Conservation (phyloP, 2,113 vertebrate species). For the Mixornis gularis region DNA sequence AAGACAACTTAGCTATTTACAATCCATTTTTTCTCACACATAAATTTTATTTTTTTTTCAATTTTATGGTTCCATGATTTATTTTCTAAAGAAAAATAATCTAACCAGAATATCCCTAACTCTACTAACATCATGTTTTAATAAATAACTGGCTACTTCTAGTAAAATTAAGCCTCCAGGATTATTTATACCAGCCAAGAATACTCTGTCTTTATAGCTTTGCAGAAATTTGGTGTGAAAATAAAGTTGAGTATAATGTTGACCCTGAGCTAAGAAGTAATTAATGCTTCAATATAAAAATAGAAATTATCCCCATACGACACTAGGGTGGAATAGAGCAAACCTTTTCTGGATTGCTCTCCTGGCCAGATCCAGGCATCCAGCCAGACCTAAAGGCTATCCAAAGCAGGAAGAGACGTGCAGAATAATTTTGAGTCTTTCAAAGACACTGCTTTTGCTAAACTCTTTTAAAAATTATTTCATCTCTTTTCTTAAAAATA, state of each 20-base stretch:
- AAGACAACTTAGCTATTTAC: conserved; percentile 75
- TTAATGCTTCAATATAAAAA: conserved; percentile 76
- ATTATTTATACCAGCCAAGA: conserved; percentile 70
- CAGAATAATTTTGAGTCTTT: conserved; percentile 39
- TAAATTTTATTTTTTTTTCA: conserved; percentile 62
- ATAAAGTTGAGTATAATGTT: conserved; percentile 64
- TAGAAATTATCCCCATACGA: conserved; percentile 67
- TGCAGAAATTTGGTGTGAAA: conserved; percentile 69
- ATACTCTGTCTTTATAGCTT: conserved; percentile 62
- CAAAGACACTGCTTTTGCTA: background rate
- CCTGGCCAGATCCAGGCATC: background rate
- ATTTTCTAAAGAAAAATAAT: conserved; percentile 58
- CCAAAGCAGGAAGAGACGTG: conserved; percentile 55
- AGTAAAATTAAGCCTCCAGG: conserved; percentile 69
- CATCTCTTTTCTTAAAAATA: conserved; percentile 37
- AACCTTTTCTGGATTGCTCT: conserved; percentile 19
- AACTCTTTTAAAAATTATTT: conserved; percentile 41
- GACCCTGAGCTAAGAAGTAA: conserved; percentile 78
- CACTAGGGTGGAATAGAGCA: conserved; percentile 45
- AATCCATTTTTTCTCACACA: conserved; percentile 66
- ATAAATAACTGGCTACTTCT: conserved; percentile 80
- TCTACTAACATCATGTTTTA: conserved; percentile 74
- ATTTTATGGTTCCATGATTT: conserved; percentile 63
- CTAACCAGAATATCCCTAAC: conserved; percentile 69
- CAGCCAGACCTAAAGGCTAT: conserved; percentile 16